A percentile compares a stretch with the other conserved stretches of the same genome.
phyloP scores from a whole-genome alignment of 2,888 invertebrate genomes.

The Drosophila greeni region DNA sequence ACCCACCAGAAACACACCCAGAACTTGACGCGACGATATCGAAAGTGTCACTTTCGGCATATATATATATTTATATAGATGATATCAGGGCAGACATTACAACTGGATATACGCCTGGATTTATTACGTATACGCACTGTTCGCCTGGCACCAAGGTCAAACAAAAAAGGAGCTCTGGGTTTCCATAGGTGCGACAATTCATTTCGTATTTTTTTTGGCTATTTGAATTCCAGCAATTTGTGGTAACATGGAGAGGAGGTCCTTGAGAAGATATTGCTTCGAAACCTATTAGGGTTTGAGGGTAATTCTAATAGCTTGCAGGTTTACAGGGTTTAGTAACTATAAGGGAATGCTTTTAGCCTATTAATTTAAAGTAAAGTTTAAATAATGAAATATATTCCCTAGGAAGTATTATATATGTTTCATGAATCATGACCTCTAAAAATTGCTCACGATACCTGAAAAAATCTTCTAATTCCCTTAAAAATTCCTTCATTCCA shows the following conservation, averaged over 20 bases:
- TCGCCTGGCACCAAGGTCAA: constrained; percentile 52
- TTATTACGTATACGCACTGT: constrained; percentile 17
- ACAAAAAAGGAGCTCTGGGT: constrained; percentile 8
- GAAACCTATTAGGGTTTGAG: background rate
- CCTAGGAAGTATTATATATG: too few relatives aligned
- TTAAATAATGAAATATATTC: too few relatives aligned
- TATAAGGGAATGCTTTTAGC: too few relatives aligned
- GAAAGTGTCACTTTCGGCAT: constrained; percentile 66
- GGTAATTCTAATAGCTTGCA: too few relatives aligned
- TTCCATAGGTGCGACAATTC: constrained; percentile 33
- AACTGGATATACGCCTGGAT: background rate
- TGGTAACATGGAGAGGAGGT: background rate
- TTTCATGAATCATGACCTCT: too few relatives aligned
- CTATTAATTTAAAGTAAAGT: too few relatives aligned
- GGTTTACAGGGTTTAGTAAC: too few relatives aligned
- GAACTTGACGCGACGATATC: constrained; percentile 36
- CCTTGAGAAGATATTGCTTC: too few relatives aligned
- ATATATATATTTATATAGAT: constrained; percentile 48
- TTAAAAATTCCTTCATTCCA: background rate
- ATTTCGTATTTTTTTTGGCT: constrained; percentile 1
- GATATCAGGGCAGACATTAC: constrained; percentile 4
- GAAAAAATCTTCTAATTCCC: background rate
- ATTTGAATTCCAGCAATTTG: constrained; percentile 9
- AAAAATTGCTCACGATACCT: too few relatives aligned
- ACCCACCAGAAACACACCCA: constrained; percentile 8